A percentile compares a stretch with the other conserved stretches of the same genome.
phyloP scores from a whole-genome alignment of 2,888 invertebrate species.

The Drosophila neotestacea region DNA sequence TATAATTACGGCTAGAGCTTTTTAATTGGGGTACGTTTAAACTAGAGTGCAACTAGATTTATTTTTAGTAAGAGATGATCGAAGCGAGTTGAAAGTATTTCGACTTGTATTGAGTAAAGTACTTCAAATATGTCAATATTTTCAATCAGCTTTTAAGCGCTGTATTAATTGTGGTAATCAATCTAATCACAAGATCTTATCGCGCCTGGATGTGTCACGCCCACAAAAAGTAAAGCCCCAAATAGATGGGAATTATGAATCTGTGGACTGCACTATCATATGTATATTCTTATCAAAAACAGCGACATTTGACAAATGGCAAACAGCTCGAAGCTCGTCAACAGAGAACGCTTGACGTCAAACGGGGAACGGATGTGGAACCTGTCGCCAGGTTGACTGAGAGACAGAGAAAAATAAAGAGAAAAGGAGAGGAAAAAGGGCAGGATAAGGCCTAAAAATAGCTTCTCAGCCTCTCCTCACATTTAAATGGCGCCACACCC shows the following conservation, averaged over 20 bases:
- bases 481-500: conserved; percentile 6
- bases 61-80: conserved; percentile 1
- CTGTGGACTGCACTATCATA: conserved; percentile 48
- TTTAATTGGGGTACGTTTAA: not conserved
- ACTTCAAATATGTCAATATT: conserved; percentile 18
- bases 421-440: not conserved
- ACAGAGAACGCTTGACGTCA: conserved; percentile 62
- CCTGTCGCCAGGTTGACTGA: conserved; percentile 10
- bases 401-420: not conserved
- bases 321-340: conserved; percentile 28
- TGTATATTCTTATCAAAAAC: conserved; percentile 57
- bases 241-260: conserved; percentile 23
- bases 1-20: not conserved
- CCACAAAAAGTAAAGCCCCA: conserved; percentile 27
- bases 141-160: too few species aligned
- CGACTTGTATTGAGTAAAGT: conserved; percentile 32
- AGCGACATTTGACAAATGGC: conserved; percentile 61
- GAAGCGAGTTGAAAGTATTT: conserved; percentile 23
- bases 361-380: conserved; percentile 20
- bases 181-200: conserved; percentile 62
- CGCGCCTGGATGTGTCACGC: conserved; percentile 51
- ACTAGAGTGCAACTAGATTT: not conserved
- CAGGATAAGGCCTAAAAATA: not conserved
- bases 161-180: conserved; percentile 35
- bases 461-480: not conserved